Evolutionary conservation across 1,140 invertebrate species (phyloP), one percentile per base, ranked within the genome.

Genomic region (Oppia nitens): DNA sequence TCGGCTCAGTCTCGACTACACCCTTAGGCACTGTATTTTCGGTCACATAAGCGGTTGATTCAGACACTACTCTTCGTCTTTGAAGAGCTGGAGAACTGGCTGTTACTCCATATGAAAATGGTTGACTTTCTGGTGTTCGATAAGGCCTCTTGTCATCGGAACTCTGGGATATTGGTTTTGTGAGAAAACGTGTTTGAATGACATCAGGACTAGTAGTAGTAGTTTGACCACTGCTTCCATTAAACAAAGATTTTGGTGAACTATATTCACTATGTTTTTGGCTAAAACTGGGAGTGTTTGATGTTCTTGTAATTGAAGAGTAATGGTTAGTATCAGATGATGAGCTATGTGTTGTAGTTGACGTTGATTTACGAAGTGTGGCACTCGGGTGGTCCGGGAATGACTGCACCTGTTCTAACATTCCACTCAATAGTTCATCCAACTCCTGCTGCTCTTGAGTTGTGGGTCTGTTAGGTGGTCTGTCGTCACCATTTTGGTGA

Each of bases 401-500:
- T 67, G 80, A 82, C 75, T 85, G 82, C 63, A 86, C 83, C 28
- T 84, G 85, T 55, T 83, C 75, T 73, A 86, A 77, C 83, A 87
- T 85, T 68, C 85, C 84, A 65, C 80, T 79, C 53, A 87, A 77
- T 57, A 87, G 75, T 66, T 81, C 81, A 72, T 84, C 82, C 59
- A 84, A 74, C 68, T 81, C 79, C 55, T 78, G 56, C 54, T 70
- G 66, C 49, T 69, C 71, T 23, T 62, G 59, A 29, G 23, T 63
- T 60, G 9, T 57, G 57, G 60, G 63, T 55, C 12, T 54, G 57
- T 32, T 56, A 28, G 12, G 56, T 52, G 27, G 55, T 27, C 47
- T 60, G 51, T 53, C 60, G 51, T 53, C 57, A 45, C 9, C 60
- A 53, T 45, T 62, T 57, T 24, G 60, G 54, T 50, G 52, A 40